phyloP scores from a whole-genome alignment of 2,113 vertebrate genomes.

The Trinectes maculatus region DNA sequence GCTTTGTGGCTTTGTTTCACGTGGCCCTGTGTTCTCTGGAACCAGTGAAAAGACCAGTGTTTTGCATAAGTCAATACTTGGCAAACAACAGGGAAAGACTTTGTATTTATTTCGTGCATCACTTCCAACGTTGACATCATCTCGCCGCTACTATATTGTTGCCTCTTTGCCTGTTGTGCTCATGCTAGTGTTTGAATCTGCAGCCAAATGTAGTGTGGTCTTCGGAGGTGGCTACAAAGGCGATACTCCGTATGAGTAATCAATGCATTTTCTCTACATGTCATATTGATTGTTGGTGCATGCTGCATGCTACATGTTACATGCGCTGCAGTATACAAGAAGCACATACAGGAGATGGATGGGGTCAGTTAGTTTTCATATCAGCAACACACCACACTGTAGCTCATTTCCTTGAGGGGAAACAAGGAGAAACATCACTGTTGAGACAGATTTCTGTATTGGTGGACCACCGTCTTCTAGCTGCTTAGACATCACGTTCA shows the following conservation, averaged over 20 bases:
- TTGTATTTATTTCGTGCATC: slow-evolving; percentile 1
- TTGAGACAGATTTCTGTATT: no score
- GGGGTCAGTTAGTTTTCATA: not conserved
- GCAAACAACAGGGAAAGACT: not conserved
- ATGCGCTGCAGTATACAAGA: slow-evolving; percentile 33
- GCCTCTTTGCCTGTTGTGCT: not conserved
- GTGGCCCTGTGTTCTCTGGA: not conserved
- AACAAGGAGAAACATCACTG: not conserved
- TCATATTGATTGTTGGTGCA: slow-evolving; percentile 52
- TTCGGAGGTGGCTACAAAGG: slow-evolving; percentile 20
- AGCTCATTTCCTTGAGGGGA: slow-evolving; percentile 4
- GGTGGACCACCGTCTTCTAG: no score
- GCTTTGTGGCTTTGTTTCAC: slow-evolving; percentile 9
- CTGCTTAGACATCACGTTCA: not conserved
- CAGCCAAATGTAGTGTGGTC: slow-evolving; percentile 11
- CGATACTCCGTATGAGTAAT: slow-evolving; percentile 18
- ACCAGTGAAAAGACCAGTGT: slow-evolving; percentile 3
- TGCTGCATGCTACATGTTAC: slow-evolving; percentile 36
- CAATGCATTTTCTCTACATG: slow-evolving; percentile 47
- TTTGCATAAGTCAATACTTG: slow-evolving; percentile 8
- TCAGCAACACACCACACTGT: not conserved
- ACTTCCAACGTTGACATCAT: not conserved
- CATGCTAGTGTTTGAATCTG: slow-evolving; percentile 20
- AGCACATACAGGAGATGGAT: slow-evolving; percentile 29
- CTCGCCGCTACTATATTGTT: not conserved